A percentile compares a stretch with the other conserved stretches of the same genome.
Evolutionary conservation across 2,888 invertebrate species (phyloP).

Genomic region (Lithophane socia): DNA sequence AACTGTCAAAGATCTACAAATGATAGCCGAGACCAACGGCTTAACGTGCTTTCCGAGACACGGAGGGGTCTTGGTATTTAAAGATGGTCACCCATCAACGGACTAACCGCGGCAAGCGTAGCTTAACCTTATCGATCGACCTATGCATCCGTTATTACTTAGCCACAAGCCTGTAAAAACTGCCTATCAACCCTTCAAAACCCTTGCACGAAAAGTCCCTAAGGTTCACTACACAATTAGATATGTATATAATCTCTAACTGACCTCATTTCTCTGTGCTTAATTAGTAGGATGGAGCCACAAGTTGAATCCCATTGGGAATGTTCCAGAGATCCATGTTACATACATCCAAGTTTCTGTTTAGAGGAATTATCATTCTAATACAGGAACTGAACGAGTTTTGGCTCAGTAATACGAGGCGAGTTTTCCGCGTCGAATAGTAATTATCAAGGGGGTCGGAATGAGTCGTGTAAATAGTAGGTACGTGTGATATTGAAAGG

Average conservation of each 20-base stretch:
- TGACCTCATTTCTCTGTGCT: constrained; percentile 43
- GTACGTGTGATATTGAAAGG: not conserved
- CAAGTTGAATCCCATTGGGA: constrained; percentile 37
- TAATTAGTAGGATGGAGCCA: constrained; percentile 50
- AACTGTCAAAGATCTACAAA: too few relatives aligned
- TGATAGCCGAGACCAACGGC: too few relatives aligned
- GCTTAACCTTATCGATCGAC: too few relatives aligned
- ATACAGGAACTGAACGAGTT: constrained; percentile 13
- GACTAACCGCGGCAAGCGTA: too few relatives aligned
- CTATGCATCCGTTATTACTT: too few relatives aligned
- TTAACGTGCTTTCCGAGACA: too few relatives aligned
- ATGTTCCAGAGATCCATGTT: constrained; percentile 29
- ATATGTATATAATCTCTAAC: constrained; percentile 46
- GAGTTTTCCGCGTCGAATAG: not conserved
- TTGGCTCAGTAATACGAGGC: constrained; percentile 6
- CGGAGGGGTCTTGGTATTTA: too few relatives aligned
- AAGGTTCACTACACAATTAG: constrained; percentile 32
- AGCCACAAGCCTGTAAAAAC: not conserved
- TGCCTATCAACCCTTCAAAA: constrained; percentile 2
- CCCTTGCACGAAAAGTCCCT: constrained; percentile 20
- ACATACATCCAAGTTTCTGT: constrained; percentile 27
- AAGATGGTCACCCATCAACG: too few relatives aligned
- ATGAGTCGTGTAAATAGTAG: not conserved
- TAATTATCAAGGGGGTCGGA: too few relatives aligned
- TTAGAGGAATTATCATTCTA: constrained; percentile 36